Conservation (phyloP, 53 echinoderm and acorn worm species). For the Hippasteria phrygiana region DNA sequence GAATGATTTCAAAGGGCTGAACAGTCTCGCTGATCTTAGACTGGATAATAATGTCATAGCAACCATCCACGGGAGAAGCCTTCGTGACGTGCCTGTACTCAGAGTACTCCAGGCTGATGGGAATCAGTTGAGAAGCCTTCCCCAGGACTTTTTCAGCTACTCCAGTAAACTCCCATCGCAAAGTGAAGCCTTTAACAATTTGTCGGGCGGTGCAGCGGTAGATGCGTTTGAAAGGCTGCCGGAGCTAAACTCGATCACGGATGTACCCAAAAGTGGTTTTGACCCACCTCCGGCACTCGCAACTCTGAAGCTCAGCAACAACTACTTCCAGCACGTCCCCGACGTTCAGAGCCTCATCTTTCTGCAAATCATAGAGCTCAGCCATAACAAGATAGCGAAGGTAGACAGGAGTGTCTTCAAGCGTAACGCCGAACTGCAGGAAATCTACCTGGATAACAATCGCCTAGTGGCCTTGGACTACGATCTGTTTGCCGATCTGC, state of each 20-base stretch:
- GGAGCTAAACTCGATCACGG: neutral
- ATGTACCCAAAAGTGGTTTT: neutral
- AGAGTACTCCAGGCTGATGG: neutral
- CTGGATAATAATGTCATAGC: conserved; percentile 23
- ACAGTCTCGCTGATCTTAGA: neutral
- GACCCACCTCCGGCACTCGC: neutral
- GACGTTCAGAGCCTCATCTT: neutral
- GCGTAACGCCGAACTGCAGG: neutral
- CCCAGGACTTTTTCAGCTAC: neutral
- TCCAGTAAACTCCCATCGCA: neutral
- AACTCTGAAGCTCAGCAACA: conserved; percentile 6
- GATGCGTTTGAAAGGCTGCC: neutral
- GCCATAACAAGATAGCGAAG: conserved; percentile 2
- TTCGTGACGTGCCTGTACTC: neutral
- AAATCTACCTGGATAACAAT: conserved; percentile 19
- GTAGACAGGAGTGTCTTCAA: neutral
- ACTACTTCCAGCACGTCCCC: neutral
- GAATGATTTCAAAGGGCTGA: conserved; percentile 6
- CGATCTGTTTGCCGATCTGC: neutral
- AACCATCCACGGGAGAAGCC: neutral
- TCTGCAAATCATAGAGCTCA: conserved; percentile 10
- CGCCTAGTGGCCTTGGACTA: conserved; percentile 4
- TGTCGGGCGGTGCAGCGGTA: neutral
- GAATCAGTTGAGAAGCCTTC: conserved; percentile 17
- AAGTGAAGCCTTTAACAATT: neutral